These are phyloP conservation scores for Trichonephila clavipes DNA, from an alignment of 1,140 invertebrate species.

Conservation along the genomic window DNA sequence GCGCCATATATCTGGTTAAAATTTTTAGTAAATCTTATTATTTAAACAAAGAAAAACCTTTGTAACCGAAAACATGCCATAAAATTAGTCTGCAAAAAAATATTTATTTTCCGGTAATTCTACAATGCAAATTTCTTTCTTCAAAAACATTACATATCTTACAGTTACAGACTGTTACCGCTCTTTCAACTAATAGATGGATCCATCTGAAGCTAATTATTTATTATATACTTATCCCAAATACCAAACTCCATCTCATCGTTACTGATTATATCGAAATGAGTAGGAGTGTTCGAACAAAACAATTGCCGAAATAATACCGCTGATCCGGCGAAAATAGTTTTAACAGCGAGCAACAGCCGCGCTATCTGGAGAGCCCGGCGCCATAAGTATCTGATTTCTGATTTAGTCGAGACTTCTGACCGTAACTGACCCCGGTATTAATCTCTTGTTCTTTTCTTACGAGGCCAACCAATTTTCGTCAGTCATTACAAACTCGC, in stretches of 20 bases:
- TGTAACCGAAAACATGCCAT: too few species aligned
- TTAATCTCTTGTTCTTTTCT: slow-evolving; percentile 6
- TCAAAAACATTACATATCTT: too few species aligned
- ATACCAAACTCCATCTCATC: not conserved
- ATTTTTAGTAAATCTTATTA: too few species aligned
- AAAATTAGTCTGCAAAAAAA: too few species aligned
- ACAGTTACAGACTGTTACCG: too few species aligned
- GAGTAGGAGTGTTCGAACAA: not conserved
- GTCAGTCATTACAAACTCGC: slow-evolving; percentile 16
- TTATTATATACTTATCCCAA: too few species aligned
- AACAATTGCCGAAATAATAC: not conserved
- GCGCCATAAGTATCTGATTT: slow-evolving; percentile 57
- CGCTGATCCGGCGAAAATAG: not conserved
- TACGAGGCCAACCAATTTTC: slow-evolving; percentile 41
- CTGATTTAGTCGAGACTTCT: slow-evolving; percentile 34
- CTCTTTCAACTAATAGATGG: too few species aligned
- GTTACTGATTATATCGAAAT: not conserved
- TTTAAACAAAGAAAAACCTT: too few species aligned
- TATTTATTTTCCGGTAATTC: too few species aligned
- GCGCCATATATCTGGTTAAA: too few species aligned
- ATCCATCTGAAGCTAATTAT: too few species aligned
- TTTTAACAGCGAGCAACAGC: not conserved
- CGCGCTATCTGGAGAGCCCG: not conserved
- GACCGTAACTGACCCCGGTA: slow-evolving; percentile 35
- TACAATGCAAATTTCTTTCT: too few species aligned